Evolutionary conservation across 2,888 invertebrate species (phyloP).

Genomic region (Nephrocerus scutellatus): DNA sequence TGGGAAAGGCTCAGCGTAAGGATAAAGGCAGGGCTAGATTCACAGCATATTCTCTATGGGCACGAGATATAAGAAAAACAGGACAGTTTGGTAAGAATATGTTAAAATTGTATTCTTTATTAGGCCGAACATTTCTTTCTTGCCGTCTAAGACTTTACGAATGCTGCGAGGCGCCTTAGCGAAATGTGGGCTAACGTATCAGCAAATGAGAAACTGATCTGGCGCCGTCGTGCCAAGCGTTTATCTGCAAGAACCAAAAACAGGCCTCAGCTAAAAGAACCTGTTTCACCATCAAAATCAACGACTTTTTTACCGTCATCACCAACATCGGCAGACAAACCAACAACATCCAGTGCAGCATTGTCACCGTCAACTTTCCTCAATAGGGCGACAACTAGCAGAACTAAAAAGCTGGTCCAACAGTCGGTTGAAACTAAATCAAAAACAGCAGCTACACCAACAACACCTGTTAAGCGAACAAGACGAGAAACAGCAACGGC

Average conservation of each 20-base stretch:
- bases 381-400: constrained; percentile 39
- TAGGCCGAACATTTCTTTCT: no score
- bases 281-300: background rate
- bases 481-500: constrained; percentile 23
- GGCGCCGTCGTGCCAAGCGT: constrained; percentile 77
- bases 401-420: constrained; percentile 36
- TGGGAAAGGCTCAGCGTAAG: constrained; percentile 68
- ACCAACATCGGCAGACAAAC: constrained; percentile 7
- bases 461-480: constrained; percentile 16
- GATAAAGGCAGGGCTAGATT: constrained; percentile 74
- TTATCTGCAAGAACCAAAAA: constrained; percentile 41
- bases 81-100: constrained; percentile 22
- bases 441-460: constrained; percentile 35
- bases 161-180: constrained; percentile 74
- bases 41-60: constrained; percentile 90
- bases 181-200: constrained; percentile 83
- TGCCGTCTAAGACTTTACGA: constrained; percentile 60
- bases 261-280: constrained; percentile 11
- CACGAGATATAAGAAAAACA: constrained; percentile 69
- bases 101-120: no score
- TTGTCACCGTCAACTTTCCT: constrained; percentile 27
- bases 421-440: constrained; percentile 6
- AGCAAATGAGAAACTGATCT: constrained; percentile 59
- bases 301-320: background rate
- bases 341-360: background rate